phyloP scores from a whole-genome alignment of 2,113 vertebrate genomes.

The Rhegmatorhina hoffmannsi region DNA sequence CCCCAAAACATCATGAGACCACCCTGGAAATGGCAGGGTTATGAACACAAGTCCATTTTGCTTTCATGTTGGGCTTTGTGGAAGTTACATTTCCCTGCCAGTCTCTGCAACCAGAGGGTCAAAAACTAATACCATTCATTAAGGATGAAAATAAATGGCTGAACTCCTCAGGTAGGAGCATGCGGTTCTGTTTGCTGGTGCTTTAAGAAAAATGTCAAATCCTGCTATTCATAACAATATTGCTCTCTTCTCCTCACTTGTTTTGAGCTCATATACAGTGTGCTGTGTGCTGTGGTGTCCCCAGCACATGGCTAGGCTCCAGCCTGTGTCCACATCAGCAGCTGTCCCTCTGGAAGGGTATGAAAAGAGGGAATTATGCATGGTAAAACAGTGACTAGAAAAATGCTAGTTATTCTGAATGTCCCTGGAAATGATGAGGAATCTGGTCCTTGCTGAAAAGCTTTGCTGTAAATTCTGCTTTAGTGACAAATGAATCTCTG shows the following conservation, averaged over 20 bases:
- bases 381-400: neutral
- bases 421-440: neutral
- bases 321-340: neutral
- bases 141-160: neutral
- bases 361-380: neutral
- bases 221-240: neutral
- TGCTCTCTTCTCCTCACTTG: neutral
- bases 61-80: neutral
- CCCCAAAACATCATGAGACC: neutral
- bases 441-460: neutral
- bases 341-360: neutral
- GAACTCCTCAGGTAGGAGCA: neutral
- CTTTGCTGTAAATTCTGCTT: constrained; percentile 6
- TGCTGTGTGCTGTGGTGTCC: neutral
- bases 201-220: neutral
- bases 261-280: neutral
- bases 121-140: neutral
- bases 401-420: neutral
- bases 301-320: neutral
- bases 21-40: neutral
- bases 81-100: neutral
- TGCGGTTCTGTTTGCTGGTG: neutral
- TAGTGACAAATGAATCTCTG: neutral
- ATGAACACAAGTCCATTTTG: neutral
- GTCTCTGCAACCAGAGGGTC: neutral